Base-by-base conservation (phyloP, 2,888 invertebrate genomes). In the Theretra japonica region DNA sequence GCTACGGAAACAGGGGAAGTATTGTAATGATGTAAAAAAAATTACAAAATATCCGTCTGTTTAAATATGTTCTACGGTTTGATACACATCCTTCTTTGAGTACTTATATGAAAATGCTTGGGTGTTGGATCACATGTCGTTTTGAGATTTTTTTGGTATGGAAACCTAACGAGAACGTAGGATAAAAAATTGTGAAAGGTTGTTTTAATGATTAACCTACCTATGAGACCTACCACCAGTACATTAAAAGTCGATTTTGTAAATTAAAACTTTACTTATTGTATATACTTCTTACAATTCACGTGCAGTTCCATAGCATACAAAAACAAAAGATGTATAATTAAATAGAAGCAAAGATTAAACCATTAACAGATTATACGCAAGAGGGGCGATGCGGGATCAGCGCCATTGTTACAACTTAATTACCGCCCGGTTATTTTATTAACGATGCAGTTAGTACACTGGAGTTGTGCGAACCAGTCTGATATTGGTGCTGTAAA, bases 341-440 rank as follows among this genome's bases (percentile, higher is more conserved):
- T 17, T 15, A 58, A 58, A 53, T n/a, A 53, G 17, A 53, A 58
- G 17, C 58, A 58, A 25, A 58, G 58, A 25, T 53, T 58, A 58
- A 58, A 23, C 58, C 25, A 58, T 58, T 58, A 58, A 58, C 15
- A 58, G 58, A 58, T 53, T 53, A 53, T 58, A 28, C 25, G 23
- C 17, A 58, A 23, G 57, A 23, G 25, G 28, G 58, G 15, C 58
- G 58, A 58, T 58, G 23, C 25, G 25, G 7, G 25, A 58, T 25
- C 25, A 17, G 15, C 17, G 15, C 15, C 25, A 58, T 58, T 58
- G 58, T 41, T 62, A 62, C 62, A 41, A 60, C 15, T 53, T 62
- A 62, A 62, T 62, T 41, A 41, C 33, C 11, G 5, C 6, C n/a
- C 19, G 41, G 15, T 28, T 8, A 21, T 21, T 60, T 60, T 30